Conservation (phyloP, 2,113 vertebrate genomes). For the Setophaga petechia region DNA sequence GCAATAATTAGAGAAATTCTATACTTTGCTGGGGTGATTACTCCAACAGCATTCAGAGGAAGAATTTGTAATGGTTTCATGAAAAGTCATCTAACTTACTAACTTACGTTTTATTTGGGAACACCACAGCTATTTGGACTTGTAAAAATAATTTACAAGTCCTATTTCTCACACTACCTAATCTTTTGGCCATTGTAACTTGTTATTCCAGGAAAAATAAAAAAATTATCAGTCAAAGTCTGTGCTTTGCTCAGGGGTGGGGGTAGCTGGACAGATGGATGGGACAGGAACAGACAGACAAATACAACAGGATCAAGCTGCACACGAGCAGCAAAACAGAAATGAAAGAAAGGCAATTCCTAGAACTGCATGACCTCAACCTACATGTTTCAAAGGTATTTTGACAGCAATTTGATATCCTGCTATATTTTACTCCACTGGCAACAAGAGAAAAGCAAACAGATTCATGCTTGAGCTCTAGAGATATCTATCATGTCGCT, state of each 20-base stretch:
- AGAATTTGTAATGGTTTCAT: not conserved
- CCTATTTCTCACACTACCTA: not conserved
- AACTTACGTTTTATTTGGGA: not conserved
- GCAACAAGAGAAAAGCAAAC: slow-evolving; percentile 60
- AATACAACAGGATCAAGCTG: not conserved
- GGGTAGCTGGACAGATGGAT: not conserved
- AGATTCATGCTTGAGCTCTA: slow-evolving; percentile 50
- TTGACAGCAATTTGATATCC: slow-evolving; percentile 49
- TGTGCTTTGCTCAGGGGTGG: not conserved
- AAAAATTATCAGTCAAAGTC: not conserved
- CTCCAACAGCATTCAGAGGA: not conserved
- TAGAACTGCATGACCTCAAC: slow-evolving; percentile 53
- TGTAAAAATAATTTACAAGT: slow-evolving; percentile 35
- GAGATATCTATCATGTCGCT: slow-evolving; percentile 25
- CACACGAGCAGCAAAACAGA: not conserved
- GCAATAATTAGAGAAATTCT: not conserved
- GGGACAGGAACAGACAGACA: not conserved
- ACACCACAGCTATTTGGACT: not conserved
- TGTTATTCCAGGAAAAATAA: not conserved
- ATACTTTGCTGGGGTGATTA: not conserved
- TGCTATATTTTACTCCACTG: slow-evolving; percentile 44
- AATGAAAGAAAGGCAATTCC: not conserved
- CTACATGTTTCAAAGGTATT: slow-evolving; percentile 50
- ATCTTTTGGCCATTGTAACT: not conserved
- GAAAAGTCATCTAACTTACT: not conserved